Base-by-base conservation (phyloP, 2,113 vertebrate species). In the Entelurus aequoreus region DNA sequence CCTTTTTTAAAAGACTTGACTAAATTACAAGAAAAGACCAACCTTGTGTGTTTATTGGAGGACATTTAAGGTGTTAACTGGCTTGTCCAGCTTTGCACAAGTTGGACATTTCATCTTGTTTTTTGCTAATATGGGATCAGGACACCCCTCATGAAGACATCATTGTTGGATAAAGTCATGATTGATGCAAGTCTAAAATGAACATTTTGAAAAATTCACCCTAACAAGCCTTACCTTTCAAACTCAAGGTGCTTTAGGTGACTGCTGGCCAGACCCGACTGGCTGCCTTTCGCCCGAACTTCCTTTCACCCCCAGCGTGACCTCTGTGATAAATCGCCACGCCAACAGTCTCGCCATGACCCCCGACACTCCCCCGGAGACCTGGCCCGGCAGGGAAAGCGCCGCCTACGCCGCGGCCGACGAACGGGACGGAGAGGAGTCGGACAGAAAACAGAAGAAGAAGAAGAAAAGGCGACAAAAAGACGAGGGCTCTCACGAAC, bases 401-500 rank as follows among this genome's bases (percentile, higher is more conserved):
- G 0, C 61, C 0, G 73, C 77, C 6, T 66, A 83, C 0, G 85
- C 80, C n/a, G 82, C 73, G 1, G 79, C 73, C 0, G 89, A 90
- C 4, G 90, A 90, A 65, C 71, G 75, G 53, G 88, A 90, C 9
- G 63, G 47, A 4, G 87, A 89, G 0, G 85, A 79, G 13, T 80
- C 68, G 0, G 91, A 90, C 55, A 72, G 82, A 40, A 90, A 90
- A 60, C 88, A 90, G 69, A 92, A 87, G 80, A 91, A 84, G 80
- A 92, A 91, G 80, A 91, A 91, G 78, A 92, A 90, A 77, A 87
- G 90, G 60, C 77, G 86, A 66, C 85, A 86, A 16, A 85, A 83
- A 54, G 89, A 90, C 0, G 89, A 91, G 9, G 72, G 77, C 4
- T 55, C 77, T 5, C 81, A 64, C 0, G 88, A 90, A 11, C 66